These are phyloP conservation scores for Chydorus sphaericus DNA, from an alignment of 2,888 invertebrate species.

Conservation along the genomic window DNA sequence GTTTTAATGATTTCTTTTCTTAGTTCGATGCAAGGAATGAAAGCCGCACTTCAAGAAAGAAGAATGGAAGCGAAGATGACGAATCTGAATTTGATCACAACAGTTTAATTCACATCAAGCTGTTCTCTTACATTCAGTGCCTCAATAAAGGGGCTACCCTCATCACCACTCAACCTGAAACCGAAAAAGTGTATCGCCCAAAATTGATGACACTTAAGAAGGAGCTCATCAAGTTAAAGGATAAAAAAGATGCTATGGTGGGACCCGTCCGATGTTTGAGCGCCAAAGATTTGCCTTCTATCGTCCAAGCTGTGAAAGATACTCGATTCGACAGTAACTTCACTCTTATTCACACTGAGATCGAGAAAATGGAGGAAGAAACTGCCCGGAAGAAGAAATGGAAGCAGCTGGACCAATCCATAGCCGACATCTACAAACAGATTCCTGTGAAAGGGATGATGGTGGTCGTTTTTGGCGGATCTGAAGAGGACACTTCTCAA, in stretches of 20 bases:
- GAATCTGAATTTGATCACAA: background rate
- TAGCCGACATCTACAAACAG: conserved; percentile 1
- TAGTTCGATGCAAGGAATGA: no score
- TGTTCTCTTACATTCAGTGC: conserved; percentile 1
- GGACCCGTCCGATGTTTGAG: background rate
- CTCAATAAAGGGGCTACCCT: background rate
- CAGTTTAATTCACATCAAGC: background rate
- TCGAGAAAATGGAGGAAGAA: background rate
- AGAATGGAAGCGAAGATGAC: background rate
- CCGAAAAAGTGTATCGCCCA: background rate
- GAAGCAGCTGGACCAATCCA: conserved; percentile 1
- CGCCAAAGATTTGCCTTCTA: background rate
- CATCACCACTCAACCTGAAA: background rate
- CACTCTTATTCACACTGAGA: conserved; percentile 7
- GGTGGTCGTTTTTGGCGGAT: conserved; percentile 11
- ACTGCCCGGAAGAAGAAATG: background rate
- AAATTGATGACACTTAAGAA: background rate
- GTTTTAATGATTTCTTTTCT: no score
- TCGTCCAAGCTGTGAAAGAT: background rate
- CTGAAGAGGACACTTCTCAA: background rate
- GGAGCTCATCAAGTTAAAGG: background rate
- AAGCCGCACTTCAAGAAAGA: no score
- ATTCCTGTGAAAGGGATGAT: conserved; percentile 12
- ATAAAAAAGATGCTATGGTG: background rate
- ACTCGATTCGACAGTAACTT: background rate